Conservation (phyloP, 2,113 vertebrate genomes). For the Pangasianodon hypophthalmus region DNA sequence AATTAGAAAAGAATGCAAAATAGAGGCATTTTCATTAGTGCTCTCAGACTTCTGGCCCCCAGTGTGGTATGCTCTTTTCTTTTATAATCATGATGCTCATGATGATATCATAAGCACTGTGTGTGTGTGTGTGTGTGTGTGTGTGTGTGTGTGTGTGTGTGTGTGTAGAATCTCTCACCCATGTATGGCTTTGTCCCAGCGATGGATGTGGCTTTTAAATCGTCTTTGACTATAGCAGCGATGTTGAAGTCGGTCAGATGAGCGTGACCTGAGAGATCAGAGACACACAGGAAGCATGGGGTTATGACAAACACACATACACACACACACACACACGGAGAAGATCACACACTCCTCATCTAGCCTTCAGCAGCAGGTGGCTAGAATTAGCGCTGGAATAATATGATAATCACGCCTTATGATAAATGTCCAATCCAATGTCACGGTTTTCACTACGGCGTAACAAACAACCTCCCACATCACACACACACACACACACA, state of each 20-base stretch:
- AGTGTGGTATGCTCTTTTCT: too few relatives aligned
- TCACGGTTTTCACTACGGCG: neutral
- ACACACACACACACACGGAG: neutral
- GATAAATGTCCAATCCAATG: neutral
- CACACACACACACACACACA: slow-evolving; percentile 1
- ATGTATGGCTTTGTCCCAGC: slow-evolving; percentile 98
- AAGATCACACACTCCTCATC: neutral
- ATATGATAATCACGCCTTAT: neutral
- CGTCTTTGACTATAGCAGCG: slow-evolving; percentile 84
- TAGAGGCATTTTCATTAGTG: neutral
- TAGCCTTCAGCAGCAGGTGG: slow-evolving; percentile 2
- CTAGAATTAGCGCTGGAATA: slow-evolving; percentile 1
- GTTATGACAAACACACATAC: neutral
- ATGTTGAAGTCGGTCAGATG: slow-evolving; percentile 98
- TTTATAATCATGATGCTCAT: too few relatives aligned
- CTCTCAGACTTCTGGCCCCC: neutral
- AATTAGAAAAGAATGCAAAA: neutral
- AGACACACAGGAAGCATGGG: neutral
- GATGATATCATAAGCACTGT: neutral
- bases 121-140: neutral
- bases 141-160: slow-evolving; percentile 15
- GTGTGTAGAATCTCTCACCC: slow-evolving; percentile 73
- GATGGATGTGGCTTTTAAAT: slow-evolving; percentile 83
- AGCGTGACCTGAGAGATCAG: slow-evolving; percentile 79
- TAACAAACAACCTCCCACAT: neutral